Base-by-base conservation (phyloP, 2,888 invertebrate species). In the Coleophora deauratella region DNA sequence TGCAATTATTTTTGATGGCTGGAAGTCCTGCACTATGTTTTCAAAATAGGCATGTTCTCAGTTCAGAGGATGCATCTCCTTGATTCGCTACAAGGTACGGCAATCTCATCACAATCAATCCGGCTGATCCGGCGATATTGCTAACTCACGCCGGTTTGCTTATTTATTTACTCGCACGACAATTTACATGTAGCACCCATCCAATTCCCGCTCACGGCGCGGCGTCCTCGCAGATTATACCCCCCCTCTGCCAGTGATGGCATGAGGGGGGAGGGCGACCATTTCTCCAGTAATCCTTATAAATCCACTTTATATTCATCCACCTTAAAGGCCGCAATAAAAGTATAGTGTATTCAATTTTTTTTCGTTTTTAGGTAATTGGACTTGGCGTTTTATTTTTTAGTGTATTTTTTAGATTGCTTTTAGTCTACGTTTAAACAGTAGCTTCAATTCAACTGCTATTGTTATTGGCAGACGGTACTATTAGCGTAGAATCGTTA, bases 231-330 rank as follows among this genome's bases (percentile, higher is more conserved):
- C 66, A 66, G 81, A 82, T 82, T 82, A 82, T 75, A 77, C 52
- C 44, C 43, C 55, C 55, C 49, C 54, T 52, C 51, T 52, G 54
- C 58, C 58, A 21, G 21, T 21, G 21, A 21, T 21, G 21, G 21
- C 21, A 21, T 6, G 21, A 21, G 21, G 21, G 21, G 21, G 21
- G 59, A 62, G 21, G 21, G 59, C 62, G 72, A 66, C 73, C 72
- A 67, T 72, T 68, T 53, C 62, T 67, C 67, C 66, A 72, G 76
- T 82, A 82, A 82, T 82, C 81, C 79, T 54, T 67, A 76, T 76
- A 78, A 82, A 81, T 82, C 82, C 79, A 75, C 69, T 84, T 82
- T 82, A 82, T 81, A 79, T 79, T 82, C 80, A 84, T 84, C 82
- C 82, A 84, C 82, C 81, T 84, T 82, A 80, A 82, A 79, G 74